Percentiles rank a stretch among this genome's conserved stretches.
phyloP scores from a whole-genome alignment of 2,888 invertebrate species.

The Drosophila putrida region DNA sequence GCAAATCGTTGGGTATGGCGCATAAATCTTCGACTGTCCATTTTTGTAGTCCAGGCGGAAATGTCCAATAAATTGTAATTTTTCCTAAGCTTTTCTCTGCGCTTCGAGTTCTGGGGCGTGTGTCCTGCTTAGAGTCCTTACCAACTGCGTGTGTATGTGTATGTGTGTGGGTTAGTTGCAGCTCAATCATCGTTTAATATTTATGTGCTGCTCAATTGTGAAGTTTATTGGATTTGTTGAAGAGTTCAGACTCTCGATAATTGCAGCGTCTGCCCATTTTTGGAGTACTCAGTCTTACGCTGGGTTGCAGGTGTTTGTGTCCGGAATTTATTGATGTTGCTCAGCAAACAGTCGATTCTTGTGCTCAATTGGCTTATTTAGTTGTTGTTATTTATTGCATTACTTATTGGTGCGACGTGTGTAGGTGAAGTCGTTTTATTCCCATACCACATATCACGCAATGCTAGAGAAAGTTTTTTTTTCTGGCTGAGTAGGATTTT shows the following conservation, averaged over 20 bases:
- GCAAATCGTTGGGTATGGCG: constrained; percentile 61
- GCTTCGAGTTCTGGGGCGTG: constrained; percentile 15
- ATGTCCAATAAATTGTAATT: constrained; percentile 84
- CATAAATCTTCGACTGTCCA: constrained; percentile 80
- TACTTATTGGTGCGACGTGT: constrained; percentile 56
- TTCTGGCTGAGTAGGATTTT: background rate
- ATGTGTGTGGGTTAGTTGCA: constrained; percentile 54
- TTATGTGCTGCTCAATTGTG: constrained; percentile 80
- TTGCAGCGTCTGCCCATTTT: constrained; percentile 65
- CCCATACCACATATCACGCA: constrained; percentile 17
- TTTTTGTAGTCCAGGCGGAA: constrained; percentile 75
- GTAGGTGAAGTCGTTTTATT: constrained; percentile 15
- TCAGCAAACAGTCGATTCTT: constrained; percentile 61
- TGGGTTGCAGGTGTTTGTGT: constrained; percentile 75
- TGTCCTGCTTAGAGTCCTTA: constrained; percentile 7
- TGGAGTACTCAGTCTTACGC: background rate
- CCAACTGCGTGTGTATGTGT: constrained; percentile 7
- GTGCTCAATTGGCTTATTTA: constrained; percentile 78
- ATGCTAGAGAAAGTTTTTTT: background rate
- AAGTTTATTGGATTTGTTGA: constrained; percentile 81
- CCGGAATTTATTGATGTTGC: constrained; percentile 63
- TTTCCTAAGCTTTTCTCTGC: constrained; percentile 72
- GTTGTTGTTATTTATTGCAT: constrained; percentile 74
- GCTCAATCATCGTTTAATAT: constrained; percentile 83
- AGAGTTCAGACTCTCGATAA: constrained; percentile 66